These are phyloP conservation scores for Mellivora capensis DNA, from an alignment of 2,113 vertebrate species.

Conservation along the genomic window DNA sequence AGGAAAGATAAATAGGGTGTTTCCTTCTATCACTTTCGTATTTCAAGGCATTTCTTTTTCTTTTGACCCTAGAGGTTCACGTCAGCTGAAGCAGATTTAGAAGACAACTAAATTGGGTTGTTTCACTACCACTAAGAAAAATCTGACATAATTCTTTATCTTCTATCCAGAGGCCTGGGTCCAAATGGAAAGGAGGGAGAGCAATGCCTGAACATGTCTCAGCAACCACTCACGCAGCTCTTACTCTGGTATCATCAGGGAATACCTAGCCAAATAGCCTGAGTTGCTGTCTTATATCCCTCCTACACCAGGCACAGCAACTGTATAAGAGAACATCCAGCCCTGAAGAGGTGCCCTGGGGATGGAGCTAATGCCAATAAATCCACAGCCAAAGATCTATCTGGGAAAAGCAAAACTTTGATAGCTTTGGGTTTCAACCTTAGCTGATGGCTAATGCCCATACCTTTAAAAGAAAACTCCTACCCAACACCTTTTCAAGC, in stretches of 20 bases:
- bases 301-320: background rate
- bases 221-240: background rate
- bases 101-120: constrained; percentile 12
- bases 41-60: background rate
- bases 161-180: background rate
- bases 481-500: constrained; percentile 3
- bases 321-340: background rate
- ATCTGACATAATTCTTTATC: background rate
- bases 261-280: background rate
- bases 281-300: background rate
- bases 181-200: background rate
- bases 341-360: background rate
- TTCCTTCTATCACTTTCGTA: background rate
- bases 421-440: background rate
- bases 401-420: background rate
- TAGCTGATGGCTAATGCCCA: background rate
- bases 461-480: background rate
- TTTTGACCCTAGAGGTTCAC: background rate
- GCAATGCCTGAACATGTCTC: background rate
- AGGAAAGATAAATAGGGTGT: constrained; percentile 18
- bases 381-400: background rate
- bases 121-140: background rate
- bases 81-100: constrained; percentile 23
- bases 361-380: background rate
- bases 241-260: background rate